Evolutionary conservation across 2,797 vertebrate genomes (phyloP).

Genomic region (Karalla daura): DNA sequence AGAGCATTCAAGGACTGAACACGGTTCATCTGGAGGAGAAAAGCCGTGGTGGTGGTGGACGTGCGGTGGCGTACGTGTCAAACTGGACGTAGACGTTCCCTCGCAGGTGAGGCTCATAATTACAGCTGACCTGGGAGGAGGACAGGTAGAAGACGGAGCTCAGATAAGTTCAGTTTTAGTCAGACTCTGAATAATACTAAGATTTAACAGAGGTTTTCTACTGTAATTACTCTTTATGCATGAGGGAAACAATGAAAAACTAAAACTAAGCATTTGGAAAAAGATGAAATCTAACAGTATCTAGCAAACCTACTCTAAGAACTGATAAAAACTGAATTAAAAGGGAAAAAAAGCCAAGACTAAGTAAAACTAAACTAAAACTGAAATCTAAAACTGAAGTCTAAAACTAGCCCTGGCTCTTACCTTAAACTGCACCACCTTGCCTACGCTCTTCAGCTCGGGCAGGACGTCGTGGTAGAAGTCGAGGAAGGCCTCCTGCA

Average conservation of each 20-base stretch:
- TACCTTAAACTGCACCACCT: constrained; percentile 98
- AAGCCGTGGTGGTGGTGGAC: accelerated
- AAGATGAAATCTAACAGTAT: too few relatives aligned
- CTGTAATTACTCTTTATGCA: too few relatives aligned
- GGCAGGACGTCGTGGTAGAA: constrained; percentile 96
- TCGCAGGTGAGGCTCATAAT: constrained; percentile 94
- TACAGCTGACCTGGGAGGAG: constrained; percentile 92
- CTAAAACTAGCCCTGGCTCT: background rate
- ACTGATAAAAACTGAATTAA: too few relatives aligned
- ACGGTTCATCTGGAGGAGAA: background rate
- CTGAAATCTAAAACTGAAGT: too few relatives aligned
- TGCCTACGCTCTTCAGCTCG: constrained; percentile 92
- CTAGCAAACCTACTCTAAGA: too few relatives aligned
- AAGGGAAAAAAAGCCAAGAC: too few relatives aligned
- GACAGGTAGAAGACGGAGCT: background rate
- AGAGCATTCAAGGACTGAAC: background rate
- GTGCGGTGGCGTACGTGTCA: constrained; percentile 88
- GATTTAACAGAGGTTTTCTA: too few relatives aligned
- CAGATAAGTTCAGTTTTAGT: background rate
- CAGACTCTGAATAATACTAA: too few relatives aligned
- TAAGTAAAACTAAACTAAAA: too few relatives aligned
- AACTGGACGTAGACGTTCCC: constrained; percentile 99
- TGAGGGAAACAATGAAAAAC: too few relatives aligned
- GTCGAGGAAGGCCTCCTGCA: constrained; percentile 94
- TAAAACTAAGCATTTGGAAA: too few relatives aligned